These are phyloP conservation scores for Metopia argyrocephala DNA, from an alignment of 2,888 invertebrate genomes.

Conservation along the genomic window DNA sequence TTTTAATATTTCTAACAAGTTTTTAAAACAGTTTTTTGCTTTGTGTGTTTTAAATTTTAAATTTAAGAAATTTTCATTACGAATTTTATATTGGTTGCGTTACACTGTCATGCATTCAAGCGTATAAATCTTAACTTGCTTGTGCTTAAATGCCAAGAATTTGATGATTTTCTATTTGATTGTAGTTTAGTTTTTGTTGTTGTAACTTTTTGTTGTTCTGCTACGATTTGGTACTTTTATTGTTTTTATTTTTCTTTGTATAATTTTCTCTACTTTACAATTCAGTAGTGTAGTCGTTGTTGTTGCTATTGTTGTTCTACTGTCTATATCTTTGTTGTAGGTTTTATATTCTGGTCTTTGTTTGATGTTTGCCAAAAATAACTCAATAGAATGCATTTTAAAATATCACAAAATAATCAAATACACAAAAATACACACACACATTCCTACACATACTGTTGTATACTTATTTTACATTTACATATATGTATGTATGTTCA, in stretches of 20 bases:
- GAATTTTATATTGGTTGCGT: not conserved
- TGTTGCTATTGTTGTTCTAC: constrained; percentile 30
- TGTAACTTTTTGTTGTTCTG: constrained; percentile 49
- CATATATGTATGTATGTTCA: not conserved
- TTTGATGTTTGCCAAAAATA: constrained; percentile 63
- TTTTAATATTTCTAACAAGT: too few relatives aligned
- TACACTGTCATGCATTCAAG: constrained; percentile 35
- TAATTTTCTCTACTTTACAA: constrained; percentile 36
- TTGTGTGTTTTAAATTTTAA: not conserved
- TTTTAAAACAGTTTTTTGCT: not conserved
- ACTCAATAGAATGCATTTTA: constrained; percentile 62
- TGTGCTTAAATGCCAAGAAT: constrained; percentile 57
- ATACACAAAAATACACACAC: not conserved
- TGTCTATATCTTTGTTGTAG: constrained; percentile 7
- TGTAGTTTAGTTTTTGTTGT: not conserved
- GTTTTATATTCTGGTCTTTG: constrained; percentile 36
- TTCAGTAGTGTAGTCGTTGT: constrained; percentile 30
- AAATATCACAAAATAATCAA: constrained; percentile 43
- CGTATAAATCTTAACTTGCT: constrained; percentile 49
- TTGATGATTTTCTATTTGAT: constrained; percentile 40
- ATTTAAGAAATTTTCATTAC: not conserved
- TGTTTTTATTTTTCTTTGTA: constrained; percentile 31
- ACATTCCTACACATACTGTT: not conserved
- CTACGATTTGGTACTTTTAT: constrained; percentile 37
- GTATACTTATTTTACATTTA: not conserved